A percentile compares a stretch with the other conserved stretches of the same genome.
phyloP scores from a whole-genome alignment of 2,888 invertebrate genomes.

The Kuschelorhynchus macadamiae region DNA sequence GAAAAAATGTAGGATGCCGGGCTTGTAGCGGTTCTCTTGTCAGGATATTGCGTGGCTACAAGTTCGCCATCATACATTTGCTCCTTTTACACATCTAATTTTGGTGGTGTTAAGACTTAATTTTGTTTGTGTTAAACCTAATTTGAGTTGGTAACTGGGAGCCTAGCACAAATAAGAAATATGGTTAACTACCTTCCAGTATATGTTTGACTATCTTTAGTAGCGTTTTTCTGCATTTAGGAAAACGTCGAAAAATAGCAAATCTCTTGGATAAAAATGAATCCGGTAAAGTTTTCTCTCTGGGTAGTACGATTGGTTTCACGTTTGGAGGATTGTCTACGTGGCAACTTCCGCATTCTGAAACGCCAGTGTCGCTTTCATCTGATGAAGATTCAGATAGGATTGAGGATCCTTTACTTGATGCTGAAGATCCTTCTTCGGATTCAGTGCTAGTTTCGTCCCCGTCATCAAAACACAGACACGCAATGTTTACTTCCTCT shows the following conservation, averaged over 20 bases:
- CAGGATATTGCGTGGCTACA: too few relatives aligned
- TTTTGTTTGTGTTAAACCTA: too few relatives aligned
- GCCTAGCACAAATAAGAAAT: too few relatives aligned
- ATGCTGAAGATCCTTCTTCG: constrained; percentile 10
- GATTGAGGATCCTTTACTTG: background rate
- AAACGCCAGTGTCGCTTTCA: background rate
- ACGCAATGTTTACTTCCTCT: too few relatives aligned
- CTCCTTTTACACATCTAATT: too few relatives aligned
- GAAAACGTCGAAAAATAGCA: constrained; percentile 60
- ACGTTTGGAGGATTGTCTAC: constrained; percentile 23
- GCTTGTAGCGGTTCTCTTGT: too few relatives aligned
- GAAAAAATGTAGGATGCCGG: too few relatives aligned
- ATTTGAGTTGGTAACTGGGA: too few relatives aligned
- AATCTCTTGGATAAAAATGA: constrained; percentile 54
- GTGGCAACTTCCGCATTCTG: constrained; percentile 35
- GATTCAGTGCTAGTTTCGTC: background rate
- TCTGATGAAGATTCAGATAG: background rate
- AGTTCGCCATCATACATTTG: too few relatives aligned
- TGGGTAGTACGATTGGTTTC: constrained; percentile 24
- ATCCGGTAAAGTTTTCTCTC: constrained; percentile 14
- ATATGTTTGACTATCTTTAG: constrained; percentile 56
- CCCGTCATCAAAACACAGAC: background rate
- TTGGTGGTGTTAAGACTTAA: too few relatives aligned
- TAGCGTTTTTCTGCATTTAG: constrained; percentile 55
- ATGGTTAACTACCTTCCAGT: constrained; percentile 31